Conservation (phyloP, 2,888 invertebrate species). For the Pandemis cinnamomeana region DNA sequence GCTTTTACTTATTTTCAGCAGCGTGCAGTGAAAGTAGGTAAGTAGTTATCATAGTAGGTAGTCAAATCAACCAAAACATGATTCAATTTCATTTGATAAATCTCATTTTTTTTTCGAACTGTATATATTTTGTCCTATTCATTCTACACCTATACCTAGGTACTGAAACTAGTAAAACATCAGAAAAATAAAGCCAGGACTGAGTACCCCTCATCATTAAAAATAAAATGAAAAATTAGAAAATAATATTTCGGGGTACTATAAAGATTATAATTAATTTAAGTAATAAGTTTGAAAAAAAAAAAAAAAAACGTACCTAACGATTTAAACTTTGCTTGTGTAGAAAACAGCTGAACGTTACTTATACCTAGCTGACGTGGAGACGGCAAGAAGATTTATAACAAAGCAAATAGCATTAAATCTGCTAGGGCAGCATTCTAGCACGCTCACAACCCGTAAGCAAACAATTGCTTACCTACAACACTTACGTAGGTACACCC, state of each 20-base stretch:
- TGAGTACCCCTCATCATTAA: background rate
- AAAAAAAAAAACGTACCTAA: background rate
- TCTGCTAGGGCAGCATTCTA: constrained; percentile 75
- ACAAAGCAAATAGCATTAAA: constrained; percentile 64
- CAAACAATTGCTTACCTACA: constrained; percentile 62
- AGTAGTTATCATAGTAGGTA: no score
- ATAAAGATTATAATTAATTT: background rate
- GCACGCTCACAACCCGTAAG: constrained; percentile 69
- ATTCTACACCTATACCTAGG: no score
- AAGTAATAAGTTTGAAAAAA: background rate
- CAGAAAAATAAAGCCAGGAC: no score
- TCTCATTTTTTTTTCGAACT: no score
- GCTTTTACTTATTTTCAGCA: background rate
- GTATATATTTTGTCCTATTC: no score
- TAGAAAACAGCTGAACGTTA: background rate
- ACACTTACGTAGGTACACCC: constrained; percentile 47
- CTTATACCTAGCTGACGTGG: constrained; percentile 1
- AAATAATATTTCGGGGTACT: no score
- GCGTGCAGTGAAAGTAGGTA: background rate
- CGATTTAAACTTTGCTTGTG: background rate
- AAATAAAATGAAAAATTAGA: background rate
- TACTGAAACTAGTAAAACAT: no score
- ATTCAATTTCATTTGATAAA: background rate
- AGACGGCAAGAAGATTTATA: constrained; percentile 55
- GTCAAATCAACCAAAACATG: background rate